phyloP scores from a whole-genome alignment of 1,140 invertebrate genomes.

The Neotoxoptera formosana region DNA sequence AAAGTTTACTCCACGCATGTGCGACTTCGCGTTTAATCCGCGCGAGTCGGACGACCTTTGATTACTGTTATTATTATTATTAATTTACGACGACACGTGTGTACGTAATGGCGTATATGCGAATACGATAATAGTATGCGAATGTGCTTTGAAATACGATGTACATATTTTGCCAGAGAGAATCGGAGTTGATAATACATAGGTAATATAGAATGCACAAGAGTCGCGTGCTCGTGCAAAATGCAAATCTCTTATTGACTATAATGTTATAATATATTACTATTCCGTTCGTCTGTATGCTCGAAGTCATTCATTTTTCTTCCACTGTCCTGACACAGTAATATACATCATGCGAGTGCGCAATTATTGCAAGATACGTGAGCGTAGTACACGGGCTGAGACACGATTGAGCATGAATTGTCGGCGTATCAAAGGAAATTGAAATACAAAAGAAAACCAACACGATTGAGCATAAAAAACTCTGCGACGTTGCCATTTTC shows the following conservation, averaged over 20 bases:
- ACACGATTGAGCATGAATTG: no score
- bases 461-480: no score
- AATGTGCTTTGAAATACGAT: not conserved
- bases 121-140: no score
- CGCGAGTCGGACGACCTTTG: not conserved
- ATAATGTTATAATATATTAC: no score
- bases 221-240: not conserved
- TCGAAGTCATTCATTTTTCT: not conserved
- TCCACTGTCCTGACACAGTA: no score
- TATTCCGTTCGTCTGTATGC: not conserved
- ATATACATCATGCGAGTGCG: no score
- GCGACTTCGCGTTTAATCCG: not conserved
- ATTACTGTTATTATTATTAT: slow-evolving; percentile 5
- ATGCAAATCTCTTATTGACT: not conserved
- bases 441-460: no score
- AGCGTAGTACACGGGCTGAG: no score
- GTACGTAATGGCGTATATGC: not conserved
- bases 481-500: no score
- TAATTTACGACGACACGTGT: not conserved
- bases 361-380: not conserved
- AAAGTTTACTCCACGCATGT: not conserved
- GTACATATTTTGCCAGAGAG: not conserved
- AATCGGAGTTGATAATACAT: not conserved
- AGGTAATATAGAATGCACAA: not conserved
- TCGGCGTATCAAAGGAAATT: no score